phyloP scores from a whole-genome alignment of 2,797 vertebrate genomes.

The Vultur gryphus region DNA sequence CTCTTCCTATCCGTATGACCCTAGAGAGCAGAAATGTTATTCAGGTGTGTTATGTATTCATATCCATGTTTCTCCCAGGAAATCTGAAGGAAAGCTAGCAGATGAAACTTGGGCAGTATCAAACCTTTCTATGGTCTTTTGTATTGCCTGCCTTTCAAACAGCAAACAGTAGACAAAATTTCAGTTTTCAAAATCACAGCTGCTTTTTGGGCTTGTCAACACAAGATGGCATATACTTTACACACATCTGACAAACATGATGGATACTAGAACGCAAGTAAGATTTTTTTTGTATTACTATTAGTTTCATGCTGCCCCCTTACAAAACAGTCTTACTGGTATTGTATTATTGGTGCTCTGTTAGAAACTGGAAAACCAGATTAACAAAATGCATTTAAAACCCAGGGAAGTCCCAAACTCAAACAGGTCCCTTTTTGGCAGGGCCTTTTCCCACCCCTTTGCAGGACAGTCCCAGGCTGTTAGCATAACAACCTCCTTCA shows the following conservation, averaged over 20 bases:
- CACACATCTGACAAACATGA: slow-evolving; percentile 63
- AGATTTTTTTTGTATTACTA: background rate
- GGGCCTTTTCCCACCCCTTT: background rate
- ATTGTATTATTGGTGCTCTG: background rate
- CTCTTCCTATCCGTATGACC: background rate
- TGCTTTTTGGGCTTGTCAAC: slow-evolving; percentile 69
- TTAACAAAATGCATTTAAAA: background rate
- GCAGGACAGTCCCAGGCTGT: background rate
- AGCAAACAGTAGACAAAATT: background rate
- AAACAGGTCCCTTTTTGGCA: background rate
- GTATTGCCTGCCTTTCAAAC: background rate
- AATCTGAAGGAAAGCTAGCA: background rate
- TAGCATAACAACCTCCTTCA: background rate
- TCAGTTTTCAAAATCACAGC: slow-evolving; percentile 4
- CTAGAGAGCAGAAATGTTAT: background rate
- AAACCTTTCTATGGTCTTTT: background rate
- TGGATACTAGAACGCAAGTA: slow-evolving; percentile 24
- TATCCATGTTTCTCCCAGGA: background rate
- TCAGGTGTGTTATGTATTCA: background rate
- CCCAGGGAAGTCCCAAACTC: background rate
- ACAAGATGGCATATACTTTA: slow-evolving; percentile 74
- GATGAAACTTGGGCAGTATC: background rate
- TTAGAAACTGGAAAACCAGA: background rate
- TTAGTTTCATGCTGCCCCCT: background rate
- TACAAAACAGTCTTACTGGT: background rate